Evolutionary conservation across 2,113 vertebrate species (phyloP).

Genomic region (Glareola pratincola): DNA sequence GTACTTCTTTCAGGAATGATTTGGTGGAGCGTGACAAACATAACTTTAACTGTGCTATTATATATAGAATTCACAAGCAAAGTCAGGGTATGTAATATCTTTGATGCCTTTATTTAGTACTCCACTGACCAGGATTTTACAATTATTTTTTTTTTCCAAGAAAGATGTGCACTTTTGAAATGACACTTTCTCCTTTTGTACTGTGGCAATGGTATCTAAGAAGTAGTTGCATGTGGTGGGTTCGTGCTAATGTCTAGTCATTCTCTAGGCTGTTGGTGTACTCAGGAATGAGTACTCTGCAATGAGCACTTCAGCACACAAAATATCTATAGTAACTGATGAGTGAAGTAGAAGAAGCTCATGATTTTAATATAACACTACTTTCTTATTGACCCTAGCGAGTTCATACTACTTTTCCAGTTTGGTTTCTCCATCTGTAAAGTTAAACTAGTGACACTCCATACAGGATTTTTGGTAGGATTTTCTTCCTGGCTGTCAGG

Average conservation of each 20-base stretch:
- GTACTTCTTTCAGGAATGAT: background rate
- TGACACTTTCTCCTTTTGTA: background rate
- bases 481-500: background rate
- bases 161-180: background rate
- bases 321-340: background rate
- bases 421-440: background rate
- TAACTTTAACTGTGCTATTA: background rate
- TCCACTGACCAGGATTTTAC: fast-evolving
- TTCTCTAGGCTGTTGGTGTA: background rate
- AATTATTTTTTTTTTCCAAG: background rate
- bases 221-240: background rate
- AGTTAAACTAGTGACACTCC: background rate
- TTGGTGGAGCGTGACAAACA: background rate
- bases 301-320: background rate
- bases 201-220: background rate
- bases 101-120: background rate
- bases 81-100: background rate
- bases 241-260: background rate
- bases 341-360: background rate
- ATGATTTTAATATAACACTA: background rate
- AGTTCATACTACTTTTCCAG: background rate
- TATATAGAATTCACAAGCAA: background rate
- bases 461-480: background rate
- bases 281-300: background rate
- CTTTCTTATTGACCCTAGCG: background rate